These are phyloP conservation scores for Branchellion lobata DNA, from an alignment of 2,888 invertebrate species.

Conservation along the genomic window DNA sequence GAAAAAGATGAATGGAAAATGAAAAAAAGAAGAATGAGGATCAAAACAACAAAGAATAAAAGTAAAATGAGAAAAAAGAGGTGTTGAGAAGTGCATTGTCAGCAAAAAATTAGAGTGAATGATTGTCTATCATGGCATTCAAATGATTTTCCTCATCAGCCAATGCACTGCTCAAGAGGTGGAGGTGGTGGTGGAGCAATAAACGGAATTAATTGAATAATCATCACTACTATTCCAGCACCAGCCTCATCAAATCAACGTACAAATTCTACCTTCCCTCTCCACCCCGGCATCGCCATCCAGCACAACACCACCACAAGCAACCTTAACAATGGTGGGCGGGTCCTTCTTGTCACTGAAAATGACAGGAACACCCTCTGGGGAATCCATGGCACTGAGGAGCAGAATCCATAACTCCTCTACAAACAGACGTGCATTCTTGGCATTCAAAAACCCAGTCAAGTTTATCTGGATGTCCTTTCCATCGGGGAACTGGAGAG, in stretches of 20 bases:
- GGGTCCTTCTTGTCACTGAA: slow-evolving; percentile 94
- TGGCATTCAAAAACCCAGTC: slow-evolving; percentile 96
- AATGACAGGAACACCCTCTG: slow-evolving; percentile 89
- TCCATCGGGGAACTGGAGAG: slow-evolving; percentile 84
- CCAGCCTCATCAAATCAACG: background rate
- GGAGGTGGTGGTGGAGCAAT: background rate
- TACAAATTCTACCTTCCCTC: background rate
- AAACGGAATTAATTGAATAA: background rate
- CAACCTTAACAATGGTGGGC: slow-evolving; percentile 70
- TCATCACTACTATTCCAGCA: background rate
- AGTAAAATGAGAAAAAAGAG: no score
- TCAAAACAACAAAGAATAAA: no score
- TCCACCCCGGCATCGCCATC: background rate
- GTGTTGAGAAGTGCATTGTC: background rate
- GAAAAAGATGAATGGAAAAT: no score
- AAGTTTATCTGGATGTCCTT: slow-evolving; percentile 99
- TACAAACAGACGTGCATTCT: slow-evolving; percentile 95
- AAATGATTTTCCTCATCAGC: slow-evolving; percentile 14
- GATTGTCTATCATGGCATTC: background rate
- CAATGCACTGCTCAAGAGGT: background rate
- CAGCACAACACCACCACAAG: background rate
- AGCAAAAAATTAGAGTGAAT: slow-evolving; percentile 25
- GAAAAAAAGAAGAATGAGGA: no score
- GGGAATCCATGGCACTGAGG: slow-evolving; percentile 90
- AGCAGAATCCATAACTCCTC: slow-evolving; percentile 93